These are phyloP conservation scores for Neotoma lepida DNA, from an alignment of 2,113 vertebrate species.

Conservation along the genomic window DNA sequence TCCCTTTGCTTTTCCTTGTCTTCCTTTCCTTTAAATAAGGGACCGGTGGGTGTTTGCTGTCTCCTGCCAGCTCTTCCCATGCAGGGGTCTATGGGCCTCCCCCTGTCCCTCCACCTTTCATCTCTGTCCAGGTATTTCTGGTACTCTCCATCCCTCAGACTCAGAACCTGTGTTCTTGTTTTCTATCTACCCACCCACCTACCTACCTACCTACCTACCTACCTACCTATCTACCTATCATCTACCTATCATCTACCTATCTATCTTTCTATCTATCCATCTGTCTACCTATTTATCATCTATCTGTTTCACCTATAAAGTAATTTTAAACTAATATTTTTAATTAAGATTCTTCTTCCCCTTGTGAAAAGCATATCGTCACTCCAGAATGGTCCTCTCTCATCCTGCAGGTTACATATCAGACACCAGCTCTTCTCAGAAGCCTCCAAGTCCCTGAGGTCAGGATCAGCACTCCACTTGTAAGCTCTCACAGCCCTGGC, in stretches of 20 bases:
- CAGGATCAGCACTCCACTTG: neutral
- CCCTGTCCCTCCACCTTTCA: neutral
- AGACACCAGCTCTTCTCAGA: slow-evolving; percentile 9
- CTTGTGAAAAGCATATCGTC: neutral
- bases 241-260: neutral
- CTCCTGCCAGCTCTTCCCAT: neutral
- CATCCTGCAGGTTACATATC: neutral
- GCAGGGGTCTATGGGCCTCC: neutral
- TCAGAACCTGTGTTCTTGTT: neutral
- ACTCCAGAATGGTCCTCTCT: neutral
- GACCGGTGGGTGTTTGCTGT: neutral
- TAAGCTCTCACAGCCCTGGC: neutral
- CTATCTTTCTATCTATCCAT: neutral
- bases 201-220: too few relatives aligned
- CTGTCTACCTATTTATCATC: neutral
- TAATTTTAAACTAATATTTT: neutral
- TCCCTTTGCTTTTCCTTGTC: neutral
- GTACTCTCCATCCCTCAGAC: neutral
- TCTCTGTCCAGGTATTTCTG: neutral
- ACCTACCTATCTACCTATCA: too few relatives aligned
- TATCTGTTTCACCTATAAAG: neutral
- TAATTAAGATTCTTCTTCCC: neutral
- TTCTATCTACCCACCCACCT: neutral
- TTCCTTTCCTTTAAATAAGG: neutral
- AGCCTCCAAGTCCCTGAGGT: neutral